Base-by-base conservation (phyloP, 2,888 invertebrate genomes). In the Metellina segmentata region DNA sequence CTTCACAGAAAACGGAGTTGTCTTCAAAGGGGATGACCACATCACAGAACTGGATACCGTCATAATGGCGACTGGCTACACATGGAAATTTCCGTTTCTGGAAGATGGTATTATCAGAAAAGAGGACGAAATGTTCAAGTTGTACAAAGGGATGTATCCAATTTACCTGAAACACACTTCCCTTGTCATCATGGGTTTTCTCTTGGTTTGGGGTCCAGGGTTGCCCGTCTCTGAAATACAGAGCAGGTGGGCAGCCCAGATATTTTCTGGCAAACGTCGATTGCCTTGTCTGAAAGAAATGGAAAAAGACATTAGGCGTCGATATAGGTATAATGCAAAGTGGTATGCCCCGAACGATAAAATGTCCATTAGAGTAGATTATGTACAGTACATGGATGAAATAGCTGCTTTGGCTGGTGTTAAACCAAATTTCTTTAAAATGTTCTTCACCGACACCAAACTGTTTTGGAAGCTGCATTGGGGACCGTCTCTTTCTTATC, bases 351-450 rank as follows among this genome's bases (percentile, higher is more conserved):
- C 92, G 5, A 81, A 52, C 77, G 92, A 90, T 7, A 87, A 85
- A 16, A 87, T 82, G 87, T 52, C 87, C 61, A 69, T 90, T 13
- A 19, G 88, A 7, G 85, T 88, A 19, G 94, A 95, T 81, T 94
- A 93, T 81, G 86, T 94, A 2, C 89, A 89, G 6, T 95, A 94
- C 93, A 95, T 95, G 95, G 95, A 95, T 93, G 95, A 95, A 87
- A 93, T 96, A 89, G 95, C 95, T 7, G 93, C 94, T 20, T 75
- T 95, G 6, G 93, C 94, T 51, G 95, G 95, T n/a, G 95, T 94
- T 87, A 94, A 94, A 90, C 95, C 95, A 0, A 94, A 95, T 92
- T 81, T 95, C 34, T 85, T 94, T 94, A 94, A 94, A 93, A 93
- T 94, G 19, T 89, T 94, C 53, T 81, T 94, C 34, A 93, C 94